Conservation (phyloP, 64 coral and sea anemone species). For the Hydrozoanthus tunicans region DNA sequence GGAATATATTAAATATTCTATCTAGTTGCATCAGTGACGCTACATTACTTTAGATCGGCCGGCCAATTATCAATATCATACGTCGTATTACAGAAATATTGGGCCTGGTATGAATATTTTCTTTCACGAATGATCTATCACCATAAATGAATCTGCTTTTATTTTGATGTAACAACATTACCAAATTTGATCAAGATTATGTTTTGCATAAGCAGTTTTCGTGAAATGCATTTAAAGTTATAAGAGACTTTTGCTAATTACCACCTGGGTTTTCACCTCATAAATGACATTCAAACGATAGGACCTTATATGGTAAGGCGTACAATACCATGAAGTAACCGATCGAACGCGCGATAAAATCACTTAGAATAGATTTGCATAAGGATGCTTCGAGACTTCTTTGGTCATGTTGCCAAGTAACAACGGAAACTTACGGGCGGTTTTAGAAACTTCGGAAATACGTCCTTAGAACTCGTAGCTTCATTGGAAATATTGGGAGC, state of each 20-base stretch:
- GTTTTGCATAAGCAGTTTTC: neutral
- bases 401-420: no score
- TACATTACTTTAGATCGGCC: neutral
- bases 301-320: conserved; percentile 8
- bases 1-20: neutral
- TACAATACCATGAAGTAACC: neutral
- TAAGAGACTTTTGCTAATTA: neutral
- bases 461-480: no score
- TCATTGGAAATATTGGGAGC: no score
- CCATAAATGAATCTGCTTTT: neutral
- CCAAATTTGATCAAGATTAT: neutral
- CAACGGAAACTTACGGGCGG: no score
- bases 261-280: no score
- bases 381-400: neutral
- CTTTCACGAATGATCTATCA: neutral
- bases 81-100: neutral
- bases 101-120: neutral
- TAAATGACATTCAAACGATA: neutral
- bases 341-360: neutral
- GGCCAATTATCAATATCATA: neutral
- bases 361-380: neutral
- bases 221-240: neutral
- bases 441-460: no score
- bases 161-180: neutral
- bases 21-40: neutral